A percentile compares a stretch with the other conserved stretches of the same genome.
Conservation (phyloP, 2,888 invertebrate species). For the Schrankia costaestrigalis region DNA sequence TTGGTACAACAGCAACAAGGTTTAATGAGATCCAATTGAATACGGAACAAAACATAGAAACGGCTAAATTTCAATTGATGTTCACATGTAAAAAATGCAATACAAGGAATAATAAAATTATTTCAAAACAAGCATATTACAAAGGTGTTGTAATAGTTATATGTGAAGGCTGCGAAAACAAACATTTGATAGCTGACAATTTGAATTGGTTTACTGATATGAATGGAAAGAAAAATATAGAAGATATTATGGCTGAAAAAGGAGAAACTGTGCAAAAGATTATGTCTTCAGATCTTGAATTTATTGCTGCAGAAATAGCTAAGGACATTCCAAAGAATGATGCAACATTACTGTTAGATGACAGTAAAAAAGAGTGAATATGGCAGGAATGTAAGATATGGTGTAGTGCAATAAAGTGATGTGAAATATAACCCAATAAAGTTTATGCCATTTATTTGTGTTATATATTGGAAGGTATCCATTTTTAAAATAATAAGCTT, state of each 20-base stretch:
- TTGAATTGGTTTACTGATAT: slow-evolving; percentile 95
- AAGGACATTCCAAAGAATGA: slow-evolving; percentile 39
- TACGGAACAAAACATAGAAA: slow-evolving; percentile 42
- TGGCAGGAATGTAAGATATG: too few species aligned
- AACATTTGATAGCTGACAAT: slow-evolving; percentile 98
- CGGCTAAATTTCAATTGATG: slow-evolving; percentile 84
- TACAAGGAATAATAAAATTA: slow-evolving; percentile 87
- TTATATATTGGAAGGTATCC: too few species aligned
- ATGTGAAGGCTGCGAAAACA: slow-evolving; percentile 92
- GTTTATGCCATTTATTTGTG: too few species aligned
- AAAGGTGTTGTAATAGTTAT: slow-evolving; percentile 95
- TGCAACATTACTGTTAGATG: slow-evolving; percentile 26
- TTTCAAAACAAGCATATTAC: slow-evolving; percentile 91
- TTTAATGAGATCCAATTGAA: slow-evolving; percentile 45
- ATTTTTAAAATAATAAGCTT: too few species aligned
- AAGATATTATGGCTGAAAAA: slow-evolving; percentile 92
- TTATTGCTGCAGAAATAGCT: slow-evolving; percentile 62
- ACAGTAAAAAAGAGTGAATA: slow-evolving; percentile 16
- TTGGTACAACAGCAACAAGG: slow-evolving; percentile 48
- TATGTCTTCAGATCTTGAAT: slow-evolving; percentile 71
- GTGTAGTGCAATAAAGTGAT: too few species aligned
- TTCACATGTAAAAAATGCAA: slow-evolving; percentile 96
- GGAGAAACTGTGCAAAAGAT: slow-evolving; percentile 89
- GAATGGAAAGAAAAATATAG: slow-evolving; percentile 90
- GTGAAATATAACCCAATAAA: too few species aligned